These are phyloP conservation scores for Lepidocyrtoides sp. DNA, from an alignment of 2,888 invertebrate species.

Conservation along the genomic window DNA sequence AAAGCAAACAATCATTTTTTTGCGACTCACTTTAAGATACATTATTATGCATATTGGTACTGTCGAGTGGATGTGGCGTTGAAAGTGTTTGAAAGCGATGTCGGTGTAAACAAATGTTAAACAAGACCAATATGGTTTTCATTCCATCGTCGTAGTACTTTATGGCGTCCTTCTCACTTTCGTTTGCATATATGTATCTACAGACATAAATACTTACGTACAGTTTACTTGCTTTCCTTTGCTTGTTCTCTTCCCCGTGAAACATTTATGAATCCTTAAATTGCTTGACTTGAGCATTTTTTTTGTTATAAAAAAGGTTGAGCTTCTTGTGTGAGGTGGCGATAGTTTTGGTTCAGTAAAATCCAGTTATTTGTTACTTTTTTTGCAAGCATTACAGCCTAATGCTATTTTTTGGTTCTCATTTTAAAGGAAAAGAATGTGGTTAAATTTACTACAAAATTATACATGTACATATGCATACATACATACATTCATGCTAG, in stretches of 20 bases:
- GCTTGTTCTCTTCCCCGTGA: neutral
- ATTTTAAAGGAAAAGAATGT: neutral
- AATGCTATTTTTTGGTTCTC: neutral
- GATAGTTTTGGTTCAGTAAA: neutral
- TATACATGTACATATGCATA: neutral
- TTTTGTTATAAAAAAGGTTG: too few species aligned
- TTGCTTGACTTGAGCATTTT: conserved; percentile 37
- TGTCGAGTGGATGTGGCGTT: neutral
- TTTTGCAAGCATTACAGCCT: neutral
- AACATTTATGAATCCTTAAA: conserved; percentile 50
- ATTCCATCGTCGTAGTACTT: conserved; percentile 1
- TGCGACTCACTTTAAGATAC: conserved; percentile 16
- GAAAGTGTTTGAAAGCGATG: conserved; percentile 27
- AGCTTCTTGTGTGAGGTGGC: conserved; percentile 25
- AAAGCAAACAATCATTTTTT: conserved; percentile 53
- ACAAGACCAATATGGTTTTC: conserved; percentile 47
- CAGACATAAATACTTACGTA: neutral
- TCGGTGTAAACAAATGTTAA: conserved; percentile 56
- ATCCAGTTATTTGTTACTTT: conserved; percentile 34
- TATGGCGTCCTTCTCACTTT: neutral
- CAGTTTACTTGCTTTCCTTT: neutral
- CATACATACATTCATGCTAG: neutral
- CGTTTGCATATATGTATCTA: neutral
- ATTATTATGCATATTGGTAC: neutral
- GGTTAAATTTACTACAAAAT: neutral